Conservation (phyloP, 2,113 vertebrate genomes). For the Girardinichthys multiradiatus region DNA sequence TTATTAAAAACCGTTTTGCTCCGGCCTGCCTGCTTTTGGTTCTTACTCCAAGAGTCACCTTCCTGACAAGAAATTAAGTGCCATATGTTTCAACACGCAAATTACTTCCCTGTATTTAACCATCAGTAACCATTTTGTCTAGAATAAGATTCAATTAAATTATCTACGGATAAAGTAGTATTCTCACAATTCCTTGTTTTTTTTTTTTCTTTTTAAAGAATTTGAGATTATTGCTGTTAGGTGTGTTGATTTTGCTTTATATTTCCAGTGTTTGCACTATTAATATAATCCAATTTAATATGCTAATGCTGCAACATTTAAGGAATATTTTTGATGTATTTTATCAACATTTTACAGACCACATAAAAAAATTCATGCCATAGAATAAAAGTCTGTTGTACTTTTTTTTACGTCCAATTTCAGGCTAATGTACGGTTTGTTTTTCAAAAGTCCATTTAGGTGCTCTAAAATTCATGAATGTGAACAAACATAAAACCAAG, state of each 20-base stretch:
- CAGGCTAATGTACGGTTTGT: neutral
- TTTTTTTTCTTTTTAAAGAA: neutral
- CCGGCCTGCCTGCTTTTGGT: too few species aligned
- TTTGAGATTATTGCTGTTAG: neutral
- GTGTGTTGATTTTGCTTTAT: neutral
- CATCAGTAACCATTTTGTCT: neutral
- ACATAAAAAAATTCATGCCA: too few species aligned
- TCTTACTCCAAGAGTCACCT: too few species aligned
- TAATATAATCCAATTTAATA: neutral
- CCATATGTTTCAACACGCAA: too few species aligned
- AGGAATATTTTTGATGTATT: neutral
- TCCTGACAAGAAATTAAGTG: too few species aligned
- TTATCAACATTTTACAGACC: neutral
- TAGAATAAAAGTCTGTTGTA: neutral
- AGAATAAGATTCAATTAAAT: neutral
- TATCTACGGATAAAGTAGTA: neutral
- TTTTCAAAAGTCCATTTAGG: slow-evolving; percentile 31
- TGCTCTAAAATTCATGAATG: slow-evolving; percentile 35
- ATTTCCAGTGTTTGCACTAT: neutral
- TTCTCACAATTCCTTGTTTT: neutral
- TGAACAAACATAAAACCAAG: slow-evolving; percentile 28
- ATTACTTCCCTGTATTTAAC: neutral
- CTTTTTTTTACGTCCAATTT: neutral
- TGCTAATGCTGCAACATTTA: neutral
- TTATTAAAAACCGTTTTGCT: too few species aligned